Conservation (phyloP, 1,140 invertebrate species). For the Anoplophora glabripennis region DNA sequence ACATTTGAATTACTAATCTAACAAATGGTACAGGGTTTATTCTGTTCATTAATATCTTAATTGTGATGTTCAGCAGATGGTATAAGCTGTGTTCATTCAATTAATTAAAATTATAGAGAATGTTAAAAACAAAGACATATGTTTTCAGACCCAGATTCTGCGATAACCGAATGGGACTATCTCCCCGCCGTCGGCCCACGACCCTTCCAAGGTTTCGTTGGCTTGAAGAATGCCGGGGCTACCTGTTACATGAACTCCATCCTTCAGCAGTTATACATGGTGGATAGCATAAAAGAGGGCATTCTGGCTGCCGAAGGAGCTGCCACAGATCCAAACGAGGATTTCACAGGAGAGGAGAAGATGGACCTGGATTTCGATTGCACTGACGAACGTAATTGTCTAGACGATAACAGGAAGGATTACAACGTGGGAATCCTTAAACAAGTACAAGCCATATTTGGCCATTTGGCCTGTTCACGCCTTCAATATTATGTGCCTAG, state of each 20-base stretch:
- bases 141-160: slow-evolving; percentile 66
- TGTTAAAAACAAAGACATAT: too few species aligned
- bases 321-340: slow-evolving; percentile 83
- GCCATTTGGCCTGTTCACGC: slow-evolving; percentile 92
- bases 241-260: slow-evolving; percentile 99
- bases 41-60: too few species aligned
- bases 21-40: too few species aligned
- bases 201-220: slow-evolving; percentile 87
- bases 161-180: slow-evolving; percentile 95
- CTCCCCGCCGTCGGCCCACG: slow-evolving; percentile 91
- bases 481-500: slow-evolving; percentile 95
- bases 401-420: slow-evolving; percentile 66
- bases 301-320: slow-evolving; percentile 79
- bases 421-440: slow-evolving; percentile 96
- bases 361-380: slow-evolving; percentile 39
- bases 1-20: background rate
- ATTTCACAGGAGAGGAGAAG: slow-evolving; percentile 81
- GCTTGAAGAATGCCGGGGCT: slow-evolving; percentile 96
- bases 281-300: slow-evolving; percentile 80
- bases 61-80: too few species aligned
- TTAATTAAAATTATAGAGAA: background rate
- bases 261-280: slow-evolving; percentile 95
- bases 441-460: slow-evolving; percentile 97
- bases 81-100: background rate
- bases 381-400: slow-evolving; percentile 54